Percentiles rank a stretch among this genome's conserved stretches.
Evolutionary conservation across 2,888 invertebrate genomes (phyloP).

Genomic region (Theretra japonica): DNA sequence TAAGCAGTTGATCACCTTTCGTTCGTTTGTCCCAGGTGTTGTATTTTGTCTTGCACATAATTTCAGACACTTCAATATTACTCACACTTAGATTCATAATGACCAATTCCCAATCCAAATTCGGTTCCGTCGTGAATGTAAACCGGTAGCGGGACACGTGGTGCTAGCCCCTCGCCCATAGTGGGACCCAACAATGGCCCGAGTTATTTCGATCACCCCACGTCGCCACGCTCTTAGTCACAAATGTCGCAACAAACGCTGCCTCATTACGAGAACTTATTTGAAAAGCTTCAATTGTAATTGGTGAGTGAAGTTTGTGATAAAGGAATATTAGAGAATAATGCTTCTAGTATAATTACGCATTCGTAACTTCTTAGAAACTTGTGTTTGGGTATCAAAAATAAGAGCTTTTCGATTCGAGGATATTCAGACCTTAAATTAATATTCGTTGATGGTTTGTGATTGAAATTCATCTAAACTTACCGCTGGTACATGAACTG

Average conservation of each 20-base stretch:
- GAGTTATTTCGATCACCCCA: conserved; percentile 25
- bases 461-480: too few relatives aligned
- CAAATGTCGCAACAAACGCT: conserved; percentile 9
- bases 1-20: too few relatives aligned
- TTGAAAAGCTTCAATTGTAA: neutral
- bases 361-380: too few relatives aligned
- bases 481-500: too few relatives aligned
- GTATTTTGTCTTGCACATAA: too few relatives aligned
- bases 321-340: neutral
- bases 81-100: conserved; percentile 1
- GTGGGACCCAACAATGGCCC: conserved; percentile 17
- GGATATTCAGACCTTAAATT: too few relatives aligned
- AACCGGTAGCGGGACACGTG: conserved; percentile 16
- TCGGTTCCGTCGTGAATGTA: neutral
- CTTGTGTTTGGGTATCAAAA: too few relatives aligned
- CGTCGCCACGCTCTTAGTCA: conserved; percentile 6
- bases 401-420: too few relatives aligned
- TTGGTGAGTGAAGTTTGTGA: neutral
- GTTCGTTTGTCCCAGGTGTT: too few relatives aligned
- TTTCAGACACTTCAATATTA: too few relatives aligned
- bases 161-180: conserved; percentile 12
- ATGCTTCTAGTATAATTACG: neutral
- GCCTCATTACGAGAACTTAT: neutral
- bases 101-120: neutral
- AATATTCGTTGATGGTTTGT: too few relatives aligned